Evolutionary conservation across 2,797 vertebrate genomes (phyloP), one percentile per base, ranked within the genome.

Genomic region (Syndactyla subalaris): DNA sequence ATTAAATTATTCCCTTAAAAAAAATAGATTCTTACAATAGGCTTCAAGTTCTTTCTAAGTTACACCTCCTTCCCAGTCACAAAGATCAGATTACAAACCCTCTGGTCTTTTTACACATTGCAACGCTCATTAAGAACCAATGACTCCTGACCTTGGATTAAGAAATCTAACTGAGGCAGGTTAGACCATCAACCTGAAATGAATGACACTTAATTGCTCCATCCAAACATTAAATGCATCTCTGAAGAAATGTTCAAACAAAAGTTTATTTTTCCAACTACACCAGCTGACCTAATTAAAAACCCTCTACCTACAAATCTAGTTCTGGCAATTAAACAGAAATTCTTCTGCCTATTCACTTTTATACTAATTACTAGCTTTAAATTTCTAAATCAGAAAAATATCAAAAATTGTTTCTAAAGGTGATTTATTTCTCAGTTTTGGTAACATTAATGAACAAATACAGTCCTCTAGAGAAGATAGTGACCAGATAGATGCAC

Each of bases 131-230:
- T 87, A 88, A 77, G 52, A 89, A 54, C 41, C 52, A 78, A 32
- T 68, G 74, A 88, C 48, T 95, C 65, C 57, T 74, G 80, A 92
- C 75, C 67, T 54, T 43, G 59, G 61, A 92, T 92, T 95, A 93
- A 90, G 92, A 95, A 94, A 92, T 67, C 38, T 54, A 72, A 51
- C 70, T 27, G 74, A 88, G 26, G 46, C 57, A 70, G 16, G 63
- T 77, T 81, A 84, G 58, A 75, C 14, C 49, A 30, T 67, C 88
- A 88, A 1, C 45, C 52, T 79, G 51, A 92, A 79, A 76, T 32
- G 15, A 92, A 39, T 43, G 38, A 88, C 39, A 41, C 18, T 72
- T 52, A 36, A 49, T 78, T 96, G 66, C 63, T 76, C 49, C 80
- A 93, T 61, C 71, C 88, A 84, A 88, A 93, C 48, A 62, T 27